phyloP scores from a whole-genome alignment of 2,888 invertebrate genomes.

The Machimus rusticus region DNA sequence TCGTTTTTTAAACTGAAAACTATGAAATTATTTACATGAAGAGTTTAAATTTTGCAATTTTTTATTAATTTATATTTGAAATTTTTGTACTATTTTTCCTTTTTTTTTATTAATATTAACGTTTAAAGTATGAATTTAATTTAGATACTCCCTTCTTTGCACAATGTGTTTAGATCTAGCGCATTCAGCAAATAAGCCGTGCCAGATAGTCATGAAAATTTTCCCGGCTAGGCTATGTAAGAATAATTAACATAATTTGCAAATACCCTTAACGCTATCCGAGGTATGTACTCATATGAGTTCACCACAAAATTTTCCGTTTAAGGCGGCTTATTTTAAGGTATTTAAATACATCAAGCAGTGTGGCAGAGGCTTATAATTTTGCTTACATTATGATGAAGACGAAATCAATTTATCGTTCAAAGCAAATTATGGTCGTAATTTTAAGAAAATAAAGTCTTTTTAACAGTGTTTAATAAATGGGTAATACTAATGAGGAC shows the following conservation, averaged over 20 bases:
- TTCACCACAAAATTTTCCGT: not conserved
- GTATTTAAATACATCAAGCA: not conserved
- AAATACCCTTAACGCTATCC: not conserved
- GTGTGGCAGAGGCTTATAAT: not conserved
- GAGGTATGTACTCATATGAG: not conserved
- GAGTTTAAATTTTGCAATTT: not conserved
- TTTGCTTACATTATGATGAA: not conserved
- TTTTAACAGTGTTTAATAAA: not conserved
- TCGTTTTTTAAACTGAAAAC: not conserved
- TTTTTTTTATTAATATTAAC: not conserved
- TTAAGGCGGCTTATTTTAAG: not conserved
- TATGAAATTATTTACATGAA: not conserved
- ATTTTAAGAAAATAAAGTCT: not conserved
- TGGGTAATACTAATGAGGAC: not conserved
- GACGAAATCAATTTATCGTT: not conserved
- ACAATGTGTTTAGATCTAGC: not conserved
- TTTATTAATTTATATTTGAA: not conserved
- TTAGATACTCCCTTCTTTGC: not conserved
- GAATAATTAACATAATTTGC: not conserved
- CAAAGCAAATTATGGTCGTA: not conserved
- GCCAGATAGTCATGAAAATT: not conserved
- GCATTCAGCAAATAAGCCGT: not conserved
- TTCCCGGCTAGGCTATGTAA: not conserved
- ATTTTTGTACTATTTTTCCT: not conserved
- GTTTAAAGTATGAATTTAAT: not conserved